phyloP scores from a whole-genome alignment of 2,797 vertebrate species.

The Enteromius treurensis region DNA sequence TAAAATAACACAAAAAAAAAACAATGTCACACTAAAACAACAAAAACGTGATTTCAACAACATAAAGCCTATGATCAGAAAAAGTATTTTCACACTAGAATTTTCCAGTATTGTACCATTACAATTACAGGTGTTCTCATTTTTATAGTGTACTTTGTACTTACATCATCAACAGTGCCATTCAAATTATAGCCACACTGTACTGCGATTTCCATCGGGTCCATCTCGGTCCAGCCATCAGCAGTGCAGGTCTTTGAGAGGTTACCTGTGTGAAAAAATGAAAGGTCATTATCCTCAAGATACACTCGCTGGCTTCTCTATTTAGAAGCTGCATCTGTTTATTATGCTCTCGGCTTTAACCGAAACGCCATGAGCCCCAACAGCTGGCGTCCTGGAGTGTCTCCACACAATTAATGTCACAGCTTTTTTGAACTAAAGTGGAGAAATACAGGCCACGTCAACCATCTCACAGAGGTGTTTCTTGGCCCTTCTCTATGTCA shows the following conservation, averaged over 20 bases:
- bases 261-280: conserved; percentile 77
- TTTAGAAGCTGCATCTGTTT: conserved; percentile 20
- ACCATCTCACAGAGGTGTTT: neutral
- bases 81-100: neutral
- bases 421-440: neutral
- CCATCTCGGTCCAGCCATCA: conserved; percentile 87
- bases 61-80: no score
- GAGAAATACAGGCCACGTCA: neutral
- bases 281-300: conserved; percentile 33
- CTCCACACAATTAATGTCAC: conserved; percentile 5
- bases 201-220: conserved; percentile 78
- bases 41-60: no score
- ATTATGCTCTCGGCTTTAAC: conserved; percentile 1
- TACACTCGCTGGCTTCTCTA: neutral
- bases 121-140: neutral
- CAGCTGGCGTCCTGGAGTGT: neutral
- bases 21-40: no score
- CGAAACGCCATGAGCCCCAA: conserved; percentile 1
- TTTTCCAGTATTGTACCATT: neutral
- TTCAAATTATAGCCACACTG: conserved; percentile 87
- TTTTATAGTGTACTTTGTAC: conserved; percentile 51
- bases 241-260: conserved; percentile 89
- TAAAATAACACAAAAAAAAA: no score
- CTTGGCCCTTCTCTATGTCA: neutral
- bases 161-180: conserved; percentile 76